These are phyloP conservation scores for Luidia sarsii DNA, from an alignment of 53 echinoderm and acorn worm species.

Conservation along the genomic window DNA sequence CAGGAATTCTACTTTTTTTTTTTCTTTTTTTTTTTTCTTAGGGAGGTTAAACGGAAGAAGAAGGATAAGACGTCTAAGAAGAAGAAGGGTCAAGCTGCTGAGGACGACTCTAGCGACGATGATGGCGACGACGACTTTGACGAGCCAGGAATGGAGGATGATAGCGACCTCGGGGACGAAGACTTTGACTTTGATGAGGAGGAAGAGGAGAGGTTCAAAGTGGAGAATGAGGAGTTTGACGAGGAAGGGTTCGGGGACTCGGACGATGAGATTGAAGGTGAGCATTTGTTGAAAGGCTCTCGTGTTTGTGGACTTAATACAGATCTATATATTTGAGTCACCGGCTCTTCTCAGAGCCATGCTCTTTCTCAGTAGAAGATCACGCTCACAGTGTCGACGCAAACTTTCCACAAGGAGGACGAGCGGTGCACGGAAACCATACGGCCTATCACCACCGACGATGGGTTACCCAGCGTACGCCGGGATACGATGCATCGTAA, in stretches of 20 bases:
- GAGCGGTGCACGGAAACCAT: too few relatives aligned
- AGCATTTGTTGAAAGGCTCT: not conserved
- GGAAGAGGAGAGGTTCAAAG: constrained; percentile 38
- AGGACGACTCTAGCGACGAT: constrained; percentile 51
- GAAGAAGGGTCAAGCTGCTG: constrained; percentile 51
- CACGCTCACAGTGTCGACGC: too few relatives aligned
- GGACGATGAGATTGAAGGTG: constrained; percentile 47
- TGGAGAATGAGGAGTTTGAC: constrained; percentile 73
- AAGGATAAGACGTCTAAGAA: constrained; percentile 48
- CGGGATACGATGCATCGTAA: too few relatives aligned
- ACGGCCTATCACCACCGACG: too few relatives aligned
- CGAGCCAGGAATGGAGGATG: constrained; percentile 33
- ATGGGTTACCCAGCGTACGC: too few relatives aligned
- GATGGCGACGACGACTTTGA: constrained; percentile 36
- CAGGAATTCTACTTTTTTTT: too few relatives aligned
- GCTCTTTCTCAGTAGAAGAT: not conserved
- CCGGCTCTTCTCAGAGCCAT: too few relatives aligned
- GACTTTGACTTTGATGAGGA: constrained; percentile 7
- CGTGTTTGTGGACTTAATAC: too few relatives aligned
- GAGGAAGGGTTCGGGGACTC: constrained; percentile 83
- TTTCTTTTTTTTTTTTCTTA: constrained; percentile 18
- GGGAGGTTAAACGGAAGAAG: constrained; percentile 56
- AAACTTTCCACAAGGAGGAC: too few relatives aligned
- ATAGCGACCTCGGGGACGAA: constrained; percentile 20
- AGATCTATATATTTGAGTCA: too few relatives aligned